phyloP scores from a whole-genome alignment of 2,113 vertebrate genomes.

The Lasiurus borealis region DNA sequence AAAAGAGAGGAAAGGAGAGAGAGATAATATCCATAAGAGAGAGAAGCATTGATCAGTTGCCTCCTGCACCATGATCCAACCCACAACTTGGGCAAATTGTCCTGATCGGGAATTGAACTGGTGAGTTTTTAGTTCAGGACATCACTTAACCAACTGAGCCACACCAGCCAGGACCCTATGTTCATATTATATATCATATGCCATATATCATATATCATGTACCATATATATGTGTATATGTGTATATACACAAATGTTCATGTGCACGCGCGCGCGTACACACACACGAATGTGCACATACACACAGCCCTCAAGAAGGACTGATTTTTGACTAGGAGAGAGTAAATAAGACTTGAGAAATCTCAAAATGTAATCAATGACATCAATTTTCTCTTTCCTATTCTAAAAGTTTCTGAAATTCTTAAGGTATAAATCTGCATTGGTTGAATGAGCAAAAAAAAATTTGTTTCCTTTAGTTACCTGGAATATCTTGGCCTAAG shows the following conservation, averaged over 20 bases:
- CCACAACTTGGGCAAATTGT: no score
- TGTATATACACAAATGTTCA: background rate
- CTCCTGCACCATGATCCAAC: background rate
- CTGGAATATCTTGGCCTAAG: background rate
- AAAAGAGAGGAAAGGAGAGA: background rate
- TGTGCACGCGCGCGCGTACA: background rate
- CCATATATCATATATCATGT: no score
- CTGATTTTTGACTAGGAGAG: background rate
- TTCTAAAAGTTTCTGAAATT: background rate
- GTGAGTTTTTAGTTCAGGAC: background rate
- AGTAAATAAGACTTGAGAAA: background rate
- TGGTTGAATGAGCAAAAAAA: background rate
- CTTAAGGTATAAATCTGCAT: background rate
- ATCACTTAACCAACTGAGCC: background rate
- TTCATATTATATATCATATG: background rate
- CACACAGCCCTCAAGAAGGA: background rate
- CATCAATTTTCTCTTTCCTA: constrained; percentile 24
- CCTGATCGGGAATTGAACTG: background rate
- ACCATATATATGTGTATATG: no score
- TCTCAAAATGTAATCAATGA: background rate
- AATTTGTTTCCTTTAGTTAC: background rate
- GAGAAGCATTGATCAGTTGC: background rate
- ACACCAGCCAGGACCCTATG: background rate
- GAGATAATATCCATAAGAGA: background rate
- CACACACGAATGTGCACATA: background rate